phyloP scores from a whole-genome alignment of 1,140 invertebrate species.

The Caenorhabditis brenneri region DNA sequence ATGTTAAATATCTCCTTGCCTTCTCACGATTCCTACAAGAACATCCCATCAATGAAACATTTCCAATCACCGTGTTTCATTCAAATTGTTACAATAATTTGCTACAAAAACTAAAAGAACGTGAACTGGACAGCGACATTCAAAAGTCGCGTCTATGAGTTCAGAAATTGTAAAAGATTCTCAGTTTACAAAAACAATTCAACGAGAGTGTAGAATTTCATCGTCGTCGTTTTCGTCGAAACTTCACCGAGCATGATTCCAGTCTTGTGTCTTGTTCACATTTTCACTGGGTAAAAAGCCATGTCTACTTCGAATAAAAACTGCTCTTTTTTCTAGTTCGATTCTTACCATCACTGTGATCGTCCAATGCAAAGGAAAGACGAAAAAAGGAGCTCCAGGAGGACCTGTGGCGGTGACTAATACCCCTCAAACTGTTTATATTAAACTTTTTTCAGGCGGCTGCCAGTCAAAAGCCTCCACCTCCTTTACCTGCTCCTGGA shows the following conservation, averaged over 20 bases:
- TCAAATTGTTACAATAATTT: too few relatives aligned
- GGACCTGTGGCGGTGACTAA: background rate
- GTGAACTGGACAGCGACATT: too few relatives aligned
- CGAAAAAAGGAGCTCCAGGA: background rate
- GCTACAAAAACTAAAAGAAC: too few relatives aligned
- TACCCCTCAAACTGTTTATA: background rate
- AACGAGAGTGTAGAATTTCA: background rate
- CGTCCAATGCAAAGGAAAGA: background rate
- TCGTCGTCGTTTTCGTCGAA: background rate
- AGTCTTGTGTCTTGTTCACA: conserved; percentile 7
- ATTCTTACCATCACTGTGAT: background rate
- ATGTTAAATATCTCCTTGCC: background rate
- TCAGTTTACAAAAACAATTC: background rate
- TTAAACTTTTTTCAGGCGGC: background rate
- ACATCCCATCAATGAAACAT: background rate
- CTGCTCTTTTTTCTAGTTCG: background rate
- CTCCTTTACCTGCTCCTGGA: background rate
- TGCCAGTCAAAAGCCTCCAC: background rate
- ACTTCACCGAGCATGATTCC: background rate
- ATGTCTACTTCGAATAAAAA: background rate
- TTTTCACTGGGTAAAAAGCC: background rate
- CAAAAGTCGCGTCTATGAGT: too few relatives aligned
- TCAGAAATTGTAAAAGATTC: too few relatives aligned
- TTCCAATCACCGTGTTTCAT: background rate
- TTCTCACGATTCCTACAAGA: background rate